A percentile compares a stretch with the other conserved stretches of the same genome.
These are phyloP conservation scores for Saxicola maurus DNA, from an alignment of 2,797 vertebrate genomes.

Conservation along the genomic window DNA sequence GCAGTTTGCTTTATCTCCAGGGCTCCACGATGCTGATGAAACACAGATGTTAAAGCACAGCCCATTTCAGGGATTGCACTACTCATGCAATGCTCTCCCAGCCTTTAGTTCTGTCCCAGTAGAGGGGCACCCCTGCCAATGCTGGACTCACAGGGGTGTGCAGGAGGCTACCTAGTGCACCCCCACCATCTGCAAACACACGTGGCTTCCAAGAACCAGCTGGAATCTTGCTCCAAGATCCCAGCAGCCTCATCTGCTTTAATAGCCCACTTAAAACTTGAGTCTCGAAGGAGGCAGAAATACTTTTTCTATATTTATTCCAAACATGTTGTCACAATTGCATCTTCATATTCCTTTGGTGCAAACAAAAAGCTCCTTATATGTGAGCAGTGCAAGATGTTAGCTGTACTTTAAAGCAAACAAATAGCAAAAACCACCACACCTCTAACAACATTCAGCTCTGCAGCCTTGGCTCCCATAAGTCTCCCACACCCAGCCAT, in stretches of 20 bases:
- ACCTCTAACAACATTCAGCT: neutral
- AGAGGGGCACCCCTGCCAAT: neutral
- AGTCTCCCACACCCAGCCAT: neutral
- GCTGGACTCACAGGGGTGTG: neutral
- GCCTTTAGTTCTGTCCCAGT: neutral
- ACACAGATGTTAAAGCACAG: neutral
- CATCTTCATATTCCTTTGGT: neutral
- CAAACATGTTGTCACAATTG: neutral
- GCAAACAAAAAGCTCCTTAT: constrained; percentile 24
- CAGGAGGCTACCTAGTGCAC: neutral
- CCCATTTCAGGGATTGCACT: neutral
- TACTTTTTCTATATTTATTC: neutral
- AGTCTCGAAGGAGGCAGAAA: neutral
- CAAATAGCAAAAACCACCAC: neutral
- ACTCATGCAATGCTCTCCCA: accelerated
- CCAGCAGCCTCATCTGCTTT: constrained; percentile 29
- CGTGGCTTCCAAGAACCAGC: neutral
- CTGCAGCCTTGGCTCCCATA: neutral
- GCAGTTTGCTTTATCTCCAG: neutral
- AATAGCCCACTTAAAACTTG: neutral
- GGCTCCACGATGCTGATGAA: neutral
- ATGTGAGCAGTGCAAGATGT: neutral
- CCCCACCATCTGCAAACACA: neutral
- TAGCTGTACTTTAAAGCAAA: neutral
- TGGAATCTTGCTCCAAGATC: neutral